Evolutionary conservation across 2,113 vertebrate genomes (phyloP).

Genomic region (Poicephalus meyeri): DNA sequence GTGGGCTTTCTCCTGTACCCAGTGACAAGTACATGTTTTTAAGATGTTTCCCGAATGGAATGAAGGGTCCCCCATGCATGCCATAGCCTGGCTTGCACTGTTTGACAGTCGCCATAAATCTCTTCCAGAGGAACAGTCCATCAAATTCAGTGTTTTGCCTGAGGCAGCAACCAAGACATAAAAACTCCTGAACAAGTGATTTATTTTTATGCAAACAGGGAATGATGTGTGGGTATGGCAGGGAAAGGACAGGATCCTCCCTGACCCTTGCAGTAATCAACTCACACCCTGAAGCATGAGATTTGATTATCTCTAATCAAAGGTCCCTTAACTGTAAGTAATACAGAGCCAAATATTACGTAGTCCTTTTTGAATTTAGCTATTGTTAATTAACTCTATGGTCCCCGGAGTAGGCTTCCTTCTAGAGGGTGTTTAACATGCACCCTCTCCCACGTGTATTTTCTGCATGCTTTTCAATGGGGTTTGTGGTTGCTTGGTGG

Average conservation of each 20-base stretch:
- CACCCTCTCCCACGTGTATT: background rate
- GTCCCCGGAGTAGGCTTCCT: background rate
- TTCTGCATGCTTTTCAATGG: background rate
- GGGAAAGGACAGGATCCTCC: background rate
- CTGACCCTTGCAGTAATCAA: background rate
- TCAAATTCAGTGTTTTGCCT: background rate
- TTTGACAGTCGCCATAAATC: background rate
- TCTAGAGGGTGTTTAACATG: background rate
- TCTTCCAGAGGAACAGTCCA: background rate
- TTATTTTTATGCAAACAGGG: background rate
- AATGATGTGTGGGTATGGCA: accelerated
- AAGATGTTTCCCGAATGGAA: accelerated
- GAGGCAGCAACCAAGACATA: background rate
- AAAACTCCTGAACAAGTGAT: background rate
- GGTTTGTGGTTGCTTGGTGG: background rate
- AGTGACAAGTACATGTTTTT: accelerated
- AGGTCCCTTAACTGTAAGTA: background rate
- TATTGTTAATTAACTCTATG: background rate
- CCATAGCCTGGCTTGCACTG: accelerated
- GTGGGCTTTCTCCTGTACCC: background rate
- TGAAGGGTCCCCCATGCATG: accelerated
- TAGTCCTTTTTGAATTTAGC: background rate
- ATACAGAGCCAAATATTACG: background rate
- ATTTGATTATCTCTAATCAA: background rate
- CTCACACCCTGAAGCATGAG: background rate